Conservation (phyloP, 2,113 vertebrate genomes). For the Sylvia atricapilla region DNA sequence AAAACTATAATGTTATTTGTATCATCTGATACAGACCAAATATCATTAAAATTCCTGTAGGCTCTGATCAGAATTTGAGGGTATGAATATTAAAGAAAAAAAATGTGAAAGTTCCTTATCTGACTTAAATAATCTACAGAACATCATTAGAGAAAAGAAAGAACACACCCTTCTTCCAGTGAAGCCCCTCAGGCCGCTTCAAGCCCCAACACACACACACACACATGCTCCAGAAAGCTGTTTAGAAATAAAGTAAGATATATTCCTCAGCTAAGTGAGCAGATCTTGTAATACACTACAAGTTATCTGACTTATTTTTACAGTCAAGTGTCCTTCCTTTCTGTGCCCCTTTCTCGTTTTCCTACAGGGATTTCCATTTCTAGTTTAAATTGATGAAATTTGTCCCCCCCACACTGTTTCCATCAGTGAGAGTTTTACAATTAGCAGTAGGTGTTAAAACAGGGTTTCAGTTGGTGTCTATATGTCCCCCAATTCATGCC, state of each 20-base stretch:
- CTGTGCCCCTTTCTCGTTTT: neutral
- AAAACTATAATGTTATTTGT: neutral
- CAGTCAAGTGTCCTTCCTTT: neutral
- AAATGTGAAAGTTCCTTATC: neutral
- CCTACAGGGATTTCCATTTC: neutral
- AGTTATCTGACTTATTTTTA: neutral
- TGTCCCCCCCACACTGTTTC: accelerated
- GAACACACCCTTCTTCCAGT: accelerated
- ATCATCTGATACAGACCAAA: neutral
- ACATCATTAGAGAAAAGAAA: neutral
- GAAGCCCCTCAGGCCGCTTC: neutral
- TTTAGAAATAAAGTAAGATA: neutral
- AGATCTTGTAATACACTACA: neutral
- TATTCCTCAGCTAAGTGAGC: neutral
- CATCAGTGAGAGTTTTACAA: neutral
- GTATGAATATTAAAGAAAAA: neutral
- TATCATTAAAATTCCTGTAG: neutral
- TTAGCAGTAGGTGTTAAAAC: neutral
- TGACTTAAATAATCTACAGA: neutral
- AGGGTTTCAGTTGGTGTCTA: neutral
- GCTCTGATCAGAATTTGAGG: neutral
- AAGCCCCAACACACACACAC: no score
- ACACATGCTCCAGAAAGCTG: accelerated
- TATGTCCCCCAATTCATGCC: neutral
- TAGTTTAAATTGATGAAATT: neutral